A percentile compares a stretch with the other conserved stretches of the same genome.
These are phyloP conservation scores for Bryconaethiops microstoma DNA, from an alignment of 2,797 vertebrate genomes.

Conservation along the genomic window DNA sequence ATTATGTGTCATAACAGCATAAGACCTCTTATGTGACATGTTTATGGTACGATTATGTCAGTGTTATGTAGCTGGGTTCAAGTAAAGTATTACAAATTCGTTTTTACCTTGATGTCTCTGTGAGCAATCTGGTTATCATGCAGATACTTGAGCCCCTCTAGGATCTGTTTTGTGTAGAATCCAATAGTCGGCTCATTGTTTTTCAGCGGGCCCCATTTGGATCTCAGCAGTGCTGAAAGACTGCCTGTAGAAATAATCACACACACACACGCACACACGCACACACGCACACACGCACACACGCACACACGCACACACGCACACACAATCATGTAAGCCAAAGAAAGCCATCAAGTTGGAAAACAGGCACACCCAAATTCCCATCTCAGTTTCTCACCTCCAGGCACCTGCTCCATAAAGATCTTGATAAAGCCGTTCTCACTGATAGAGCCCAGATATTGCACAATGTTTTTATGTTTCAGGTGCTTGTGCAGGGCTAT, in stretches of 20 bases:
- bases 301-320: conserved; percentile 1
- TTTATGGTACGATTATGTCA: too few relatives aligned
- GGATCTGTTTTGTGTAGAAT: conserved; percentile 98
- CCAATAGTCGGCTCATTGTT: conserved; percentile 97
- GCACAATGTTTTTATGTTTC: conserved; percentile 99
- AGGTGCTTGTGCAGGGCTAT: conserved; percentile 97
- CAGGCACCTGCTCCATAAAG: conserved; percentile 99
- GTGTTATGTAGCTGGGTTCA: neutral
- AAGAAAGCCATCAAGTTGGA: neutral
- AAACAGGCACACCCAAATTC: neutral
- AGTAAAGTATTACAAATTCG: neutral
- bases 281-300: neutral
- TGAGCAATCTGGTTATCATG: conserved; percentile 99
- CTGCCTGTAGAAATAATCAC: conserved; percentile 79
- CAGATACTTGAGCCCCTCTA: conserved; percentile 97
- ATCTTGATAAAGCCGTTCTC: conserved; percentile 99
- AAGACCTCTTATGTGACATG: too few relatives aligned
- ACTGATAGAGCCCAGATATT: conserved; percentile 96
- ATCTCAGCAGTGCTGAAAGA: conserved; percentile 95
- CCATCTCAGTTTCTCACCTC: conserved; percentile 79
- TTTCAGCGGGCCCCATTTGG: conserved; percentile 98
- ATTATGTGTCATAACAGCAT: too few relatives aligned
- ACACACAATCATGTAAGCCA: neutral
- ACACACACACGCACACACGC: neutral
- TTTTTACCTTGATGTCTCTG: conserved; percentile 93